These are phyloP conservation scores for Ciona savignyi DNA, from an alignment of 23 tunicate species.

Conservation along the genomic window DNA sequence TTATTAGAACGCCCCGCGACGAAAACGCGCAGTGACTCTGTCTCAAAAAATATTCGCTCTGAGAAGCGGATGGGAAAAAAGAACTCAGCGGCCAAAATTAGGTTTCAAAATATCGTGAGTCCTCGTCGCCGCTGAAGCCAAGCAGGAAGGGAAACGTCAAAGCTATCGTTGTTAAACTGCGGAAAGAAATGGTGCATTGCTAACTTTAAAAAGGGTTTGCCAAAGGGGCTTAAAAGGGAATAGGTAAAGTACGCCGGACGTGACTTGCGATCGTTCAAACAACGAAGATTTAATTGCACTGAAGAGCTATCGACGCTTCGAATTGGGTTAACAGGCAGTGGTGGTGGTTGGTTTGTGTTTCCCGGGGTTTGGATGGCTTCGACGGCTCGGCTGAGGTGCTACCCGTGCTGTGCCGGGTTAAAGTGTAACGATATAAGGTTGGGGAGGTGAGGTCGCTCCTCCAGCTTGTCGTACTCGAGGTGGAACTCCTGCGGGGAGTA, in stretches of 20 bases:
- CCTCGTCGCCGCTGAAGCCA: not conserved
- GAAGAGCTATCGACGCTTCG: not conserved
- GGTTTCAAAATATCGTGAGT: not conserved
- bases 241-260: not conserved
- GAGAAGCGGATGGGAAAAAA: not conserved
- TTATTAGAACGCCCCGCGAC: not conserved
- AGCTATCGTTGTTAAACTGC: not conserved
- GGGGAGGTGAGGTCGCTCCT: constrained; percentile 88
- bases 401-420: constrained; percentile 89
- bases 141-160: not conserved
- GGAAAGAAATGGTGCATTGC: not conserved
- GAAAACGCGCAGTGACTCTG: not conserved
- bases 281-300: not conserved
- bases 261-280: not conserved
- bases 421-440: constrained; percentile 85
- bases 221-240: not conserved
- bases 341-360: not conserved
- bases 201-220: not conserved
- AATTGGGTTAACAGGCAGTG: not conserved
- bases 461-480: constrained; percentile 83
- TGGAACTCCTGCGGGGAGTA: constrained; percentile 46
- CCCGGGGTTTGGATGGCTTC: not conserved
- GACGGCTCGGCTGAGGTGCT: not conserved
- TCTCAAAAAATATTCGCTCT: not conserved
- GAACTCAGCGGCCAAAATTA: constrained; percentile 1